A percentile compares a stretch with the other conserved stretches of the same genome.
These are phyloP conservation scores for Buathra laborator DNA, from an alignment of 2,888 invertebrate species.

Conservation along the genomic window DNA sequence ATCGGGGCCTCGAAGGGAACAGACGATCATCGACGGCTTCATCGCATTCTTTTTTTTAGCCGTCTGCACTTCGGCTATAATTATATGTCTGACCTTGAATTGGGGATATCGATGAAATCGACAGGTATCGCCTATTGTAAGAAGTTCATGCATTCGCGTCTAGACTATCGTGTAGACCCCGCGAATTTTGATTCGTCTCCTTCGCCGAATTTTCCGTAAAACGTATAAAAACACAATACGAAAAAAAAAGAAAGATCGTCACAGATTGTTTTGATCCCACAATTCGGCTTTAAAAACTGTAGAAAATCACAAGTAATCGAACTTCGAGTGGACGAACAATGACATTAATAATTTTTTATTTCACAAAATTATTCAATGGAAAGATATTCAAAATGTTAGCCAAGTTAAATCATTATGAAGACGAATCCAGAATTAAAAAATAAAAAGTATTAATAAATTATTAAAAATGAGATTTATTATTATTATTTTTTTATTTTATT, in stretches of 20 bases:
- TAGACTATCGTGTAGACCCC: constrained; percentile 22
- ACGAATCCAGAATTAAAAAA: too few relatives aligned
- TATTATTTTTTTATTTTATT: neutral
- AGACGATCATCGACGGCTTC: constrained; percentile 31
- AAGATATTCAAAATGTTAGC: too few relatives aligned
- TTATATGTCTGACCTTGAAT: constrained; percentile 53
- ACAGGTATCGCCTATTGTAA: neutral
- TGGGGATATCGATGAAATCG: constrained; percentile 50
- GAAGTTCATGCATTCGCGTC: neutral
- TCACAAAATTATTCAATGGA: too few relatives aligned
- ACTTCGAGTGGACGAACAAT: too few relatives aligned
- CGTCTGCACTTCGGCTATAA: constrained; percentile 51
- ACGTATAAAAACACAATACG: neutral
- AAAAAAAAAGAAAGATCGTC: neutral
- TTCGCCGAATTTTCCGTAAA: neutral
- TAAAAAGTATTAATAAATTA: too few relatives aligned
- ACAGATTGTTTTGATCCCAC: too few relatives aligned
- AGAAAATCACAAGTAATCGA: too few relatives aligned
- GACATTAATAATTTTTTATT: too few relatives aligned
- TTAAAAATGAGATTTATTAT: too few relatives aligned
- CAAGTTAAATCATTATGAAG: too few relatives aligned
- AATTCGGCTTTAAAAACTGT: too few relatives aligned
- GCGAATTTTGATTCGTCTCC: neutral
- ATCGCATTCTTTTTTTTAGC: constrained; percentile 19
- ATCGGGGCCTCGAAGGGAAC: constrained; percentile 8